These are phyloP conservation scores for Calliopum simillimum DNA, from an alignment of 2,888 invertebrate species.

Conservation along the genomic window DNA sequence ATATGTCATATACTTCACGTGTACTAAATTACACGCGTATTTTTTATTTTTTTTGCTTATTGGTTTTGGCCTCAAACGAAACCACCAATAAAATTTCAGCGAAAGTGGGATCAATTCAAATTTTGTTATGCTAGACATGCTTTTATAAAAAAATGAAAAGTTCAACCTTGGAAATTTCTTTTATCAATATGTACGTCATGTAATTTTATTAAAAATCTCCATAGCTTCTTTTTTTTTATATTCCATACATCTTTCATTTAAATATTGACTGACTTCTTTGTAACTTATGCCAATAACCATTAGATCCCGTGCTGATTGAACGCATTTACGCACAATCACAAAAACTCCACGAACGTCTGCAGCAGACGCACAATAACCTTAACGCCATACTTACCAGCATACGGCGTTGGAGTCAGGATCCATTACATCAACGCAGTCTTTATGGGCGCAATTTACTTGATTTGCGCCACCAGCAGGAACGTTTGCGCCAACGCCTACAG, in stretches of 20 bases:
- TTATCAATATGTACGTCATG: too few species aligned
- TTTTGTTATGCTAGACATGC: too few species aligned
- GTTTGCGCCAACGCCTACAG: slow-evolving; percentile 54
- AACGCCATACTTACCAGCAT: slow-evolving; percentile 71
- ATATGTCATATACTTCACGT: too few species aligned
- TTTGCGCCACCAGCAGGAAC: slow-evolving; percentile 59
- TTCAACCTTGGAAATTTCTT: too few species aligned
- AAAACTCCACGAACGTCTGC: slow-evolving; percentile 54
- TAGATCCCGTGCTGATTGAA: slow-evolving; percentile 54
- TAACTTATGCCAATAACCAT: background rate
- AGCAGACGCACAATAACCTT: slow-evolving; percentile 73
- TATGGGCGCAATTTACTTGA: slow-evolving; percentile 61
- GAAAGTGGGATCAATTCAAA: too few species aligned
- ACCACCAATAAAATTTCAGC: too few species aligned
- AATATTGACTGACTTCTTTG: background rate
- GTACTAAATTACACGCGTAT: too few species aligned
- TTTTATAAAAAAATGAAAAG: too few species aligned
- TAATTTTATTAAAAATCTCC: too few species aligned
- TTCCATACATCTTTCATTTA: too few species aligned
- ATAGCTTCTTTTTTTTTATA: background rate
- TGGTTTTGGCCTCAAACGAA: too few species aligned
- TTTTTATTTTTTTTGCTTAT: too few species aligned
- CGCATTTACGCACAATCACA: slow-evolving; percentile 55
- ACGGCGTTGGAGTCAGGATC: slow-evolving; percentile 78
- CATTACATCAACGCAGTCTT: slow-evolving; percentile 80